Evolutionary conservation across 2,888 invertebrate genomes (phyloP), one percentile per base, ranked within the genome.

Genomic region (Zeuzera pyrina): DNA sequence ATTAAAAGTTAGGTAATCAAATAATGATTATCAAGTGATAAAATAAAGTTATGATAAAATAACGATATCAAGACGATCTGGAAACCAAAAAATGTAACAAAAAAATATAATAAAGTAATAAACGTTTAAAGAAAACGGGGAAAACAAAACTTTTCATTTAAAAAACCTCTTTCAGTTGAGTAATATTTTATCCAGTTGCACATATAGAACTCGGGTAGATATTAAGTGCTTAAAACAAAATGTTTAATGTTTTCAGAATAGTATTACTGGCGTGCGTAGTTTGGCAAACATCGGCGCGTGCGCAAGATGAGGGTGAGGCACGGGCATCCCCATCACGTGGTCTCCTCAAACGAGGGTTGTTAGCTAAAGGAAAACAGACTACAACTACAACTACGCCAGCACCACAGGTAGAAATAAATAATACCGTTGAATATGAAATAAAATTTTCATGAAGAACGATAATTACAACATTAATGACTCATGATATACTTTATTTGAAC

Each of bases 351-450:
- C 58, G 81, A 12, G 77, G 77, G 1, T 60, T 58, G 1, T 48
- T 67, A 5, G 45, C 49, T 12, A 74, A 79, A 35, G 67, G 63
- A 16, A 83, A 81, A 40, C 54, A 50, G 1, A 69, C 73, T 21
- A 76, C 76, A n/a, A 77, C 77, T 0, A 78, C 79, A 5, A 76
- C 78, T 21, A 77, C 78, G 26, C 54, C 74, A 3, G 38, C 43
- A 7, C 78, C 81, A 33, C 70, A 69, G 65, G 81, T 77, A 54
- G 12, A 13, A 25, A 12, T 25, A n/a, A n/a, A n/a, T n/a, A n/a
- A n/a, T n/a, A n/a, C n/a, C n/a, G n/a, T n/a, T n/a, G n/a, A 6
- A 5, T 19, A 8, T 19, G 19, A 19, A 8, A 19, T 19, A 5
- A 19, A 19, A 8, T 19, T 19, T 19, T 19, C 19, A 8, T 19